A percentile compares a stretch with the other conserved stretches of the same genome.
phyloP scores from a whole-genome alignment of 2,113 vertebrate species.

The Aegotheles bennettii region DNA sequence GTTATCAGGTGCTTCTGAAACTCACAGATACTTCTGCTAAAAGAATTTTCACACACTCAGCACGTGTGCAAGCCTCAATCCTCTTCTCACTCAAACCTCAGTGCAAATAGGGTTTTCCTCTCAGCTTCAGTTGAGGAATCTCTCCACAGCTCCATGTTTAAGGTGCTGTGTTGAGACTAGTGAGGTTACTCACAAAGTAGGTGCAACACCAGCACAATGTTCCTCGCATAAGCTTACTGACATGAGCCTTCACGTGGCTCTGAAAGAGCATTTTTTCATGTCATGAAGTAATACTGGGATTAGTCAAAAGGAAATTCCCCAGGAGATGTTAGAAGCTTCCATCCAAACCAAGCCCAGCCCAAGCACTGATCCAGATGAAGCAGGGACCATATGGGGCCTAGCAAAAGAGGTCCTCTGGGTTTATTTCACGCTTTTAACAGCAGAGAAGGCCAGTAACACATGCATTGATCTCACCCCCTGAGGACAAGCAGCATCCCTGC shows the following conservation, averaged over 20 bases:
- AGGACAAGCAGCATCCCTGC: not conserved
- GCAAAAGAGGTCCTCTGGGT: not conserved
- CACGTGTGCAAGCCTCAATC: rapidly evolving
- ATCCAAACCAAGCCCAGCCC: not conserved
- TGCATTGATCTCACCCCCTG: not conserved
- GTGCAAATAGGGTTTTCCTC: not conserved
- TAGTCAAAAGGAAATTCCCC: too few species aligned
- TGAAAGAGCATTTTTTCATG: not conserved
- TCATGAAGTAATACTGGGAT: not conserved
- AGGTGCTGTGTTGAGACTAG: not conserved
- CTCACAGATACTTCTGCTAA: not conserved
- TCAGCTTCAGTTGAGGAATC: not conserved
- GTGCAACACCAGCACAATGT: not conserved
- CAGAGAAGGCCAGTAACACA: not conserved
- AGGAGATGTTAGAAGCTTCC: not conserved
- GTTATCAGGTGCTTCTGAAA: not conserved
- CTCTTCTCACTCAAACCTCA: not conserved
- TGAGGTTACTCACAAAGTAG: not conserved
- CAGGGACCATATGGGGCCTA: not conserved
- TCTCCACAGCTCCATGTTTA: not conserved
- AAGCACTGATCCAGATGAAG: not conserved
- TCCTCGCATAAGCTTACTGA: not conserved
- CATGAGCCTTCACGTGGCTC: not conserved
- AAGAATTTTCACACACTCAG: not conserved
- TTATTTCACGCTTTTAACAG: not conserved